phyloP scores from a whole-genome alignment of 2,113 vertebrate species.

The Marmota monax region DNA sequence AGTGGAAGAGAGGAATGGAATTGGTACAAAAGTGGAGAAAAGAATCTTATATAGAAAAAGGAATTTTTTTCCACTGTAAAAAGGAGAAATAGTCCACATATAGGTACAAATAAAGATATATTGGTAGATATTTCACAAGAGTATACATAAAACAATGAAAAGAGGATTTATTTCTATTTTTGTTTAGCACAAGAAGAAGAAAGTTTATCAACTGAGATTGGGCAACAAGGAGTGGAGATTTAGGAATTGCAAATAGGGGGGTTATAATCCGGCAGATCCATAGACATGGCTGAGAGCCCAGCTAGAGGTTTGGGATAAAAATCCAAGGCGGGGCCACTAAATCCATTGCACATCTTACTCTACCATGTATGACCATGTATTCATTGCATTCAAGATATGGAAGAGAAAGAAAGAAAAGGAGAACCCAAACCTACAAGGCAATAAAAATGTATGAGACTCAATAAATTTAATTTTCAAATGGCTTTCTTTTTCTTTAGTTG shows the following conservation, averaged over 20 bases:
- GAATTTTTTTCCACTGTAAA: neutral
- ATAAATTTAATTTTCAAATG: neutral
- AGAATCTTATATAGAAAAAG: neutral
- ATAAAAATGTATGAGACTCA: neutral
- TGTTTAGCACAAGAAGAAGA: neutral
- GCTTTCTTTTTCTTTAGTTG: slow-evolving; percentile 9
- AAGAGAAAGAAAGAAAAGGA: neutral
- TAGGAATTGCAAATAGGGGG: neutral
- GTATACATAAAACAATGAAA: too few relatives aligned
- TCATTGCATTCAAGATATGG: neutral
- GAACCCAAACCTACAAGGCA: neutral
- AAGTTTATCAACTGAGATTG: neutral
- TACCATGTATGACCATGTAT: neutral
- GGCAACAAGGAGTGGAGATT: neutral
- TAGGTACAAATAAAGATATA: neutral
- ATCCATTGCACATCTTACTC: neutral
- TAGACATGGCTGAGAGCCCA: neutral
- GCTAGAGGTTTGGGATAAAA: neutral
- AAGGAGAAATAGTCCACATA: neutral
- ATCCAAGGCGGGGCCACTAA: neutral
- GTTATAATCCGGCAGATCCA: too few relatives aligned
- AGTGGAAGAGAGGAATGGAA: neutral
- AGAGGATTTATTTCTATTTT: neutral
- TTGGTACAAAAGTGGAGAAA: neutral
- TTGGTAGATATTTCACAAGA: neutral